Evolutionary conservation across 1,140 invertebrate species (phyloP), one percentile per base, ranked within the genome.

Genomic region (Chelonus insularis): DNA sequence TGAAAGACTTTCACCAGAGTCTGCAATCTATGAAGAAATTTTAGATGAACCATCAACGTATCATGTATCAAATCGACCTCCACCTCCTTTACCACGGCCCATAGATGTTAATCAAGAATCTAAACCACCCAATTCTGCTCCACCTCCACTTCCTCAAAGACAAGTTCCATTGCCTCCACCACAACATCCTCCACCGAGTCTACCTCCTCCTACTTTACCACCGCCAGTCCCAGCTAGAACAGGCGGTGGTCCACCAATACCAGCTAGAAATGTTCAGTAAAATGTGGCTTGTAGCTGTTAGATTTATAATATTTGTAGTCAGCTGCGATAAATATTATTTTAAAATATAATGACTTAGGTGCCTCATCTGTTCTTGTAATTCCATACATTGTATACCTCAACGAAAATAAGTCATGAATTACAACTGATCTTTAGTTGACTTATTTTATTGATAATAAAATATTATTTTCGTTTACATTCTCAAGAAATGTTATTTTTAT

Each of bases 241-340:
- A 45, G 84, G 83, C 37, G 86, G 84, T 58, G 86, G 87, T 21
- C 90, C 88, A 54, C 90, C 89, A 0, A 82, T 91, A 70, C 89
- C 89, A n/a, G 86, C 88, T 32, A 82, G 90, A 64, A 80, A 80
- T 75, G 75, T 68, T 25, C 76, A 79, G 61, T 80, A 76, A 67
- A 60, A 25, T n/a, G n/a, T n/a, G n/a, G n/a, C n/a, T n/a, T n/a
- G n/a, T n/a, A n/a, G n/a, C n/a, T n/a, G n/a, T n/a, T n/a, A n/a
- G n/a, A n/a, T n/a, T n/a, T n/a, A n/a, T n/a, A n/a, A n/a, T n/a
- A n/a, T n/a, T n/a, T n/a, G n/a, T n/a, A n/a, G n/a, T n/a, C n/a
- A n/a, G n/a, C n/a, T n/a, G n/a, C n/a, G n/a, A n/a, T n/a, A n/a
- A n/a, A n/a, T n/a, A n/a, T n/a, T n/a, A n/a, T n/a, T n/a, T n/a